Percentiles rank a stretch among this genome's conserved stretches.
These are phyloP conservation scores for Cherax destructor DNA, from an alignment of 1,140 invertebrate genomes.

Conservation along the genomic window DNA sequence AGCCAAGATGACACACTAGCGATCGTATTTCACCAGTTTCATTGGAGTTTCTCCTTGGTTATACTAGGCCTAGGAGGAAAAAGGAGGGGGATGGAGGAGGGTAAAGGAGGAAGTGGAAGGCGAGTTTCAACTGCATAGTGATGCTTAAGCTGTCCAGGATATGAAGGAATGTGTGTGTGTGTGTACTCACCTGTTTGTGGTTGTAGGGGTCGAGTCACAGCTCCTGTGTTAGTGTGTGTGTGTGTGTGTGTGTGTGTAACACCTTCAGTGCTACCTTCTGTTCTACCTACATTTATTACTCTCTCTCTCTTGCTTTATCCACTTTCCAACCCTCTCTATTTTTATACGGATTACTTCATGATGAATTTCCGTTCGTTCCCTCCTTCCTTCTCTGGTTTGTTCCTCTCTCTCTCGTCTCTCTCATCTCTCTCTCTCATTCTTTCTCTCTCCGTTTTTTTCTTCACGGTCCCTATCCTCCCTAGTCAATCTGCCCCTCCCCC, in stretches of 20 bases:
- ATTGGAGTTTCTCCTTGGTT: background rate
- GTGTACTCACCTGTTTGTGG: no score
- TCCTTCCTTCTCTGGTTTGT: background rate
- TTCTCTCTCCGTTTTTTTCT: background rate
- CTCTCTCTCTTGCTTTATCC: background rate
- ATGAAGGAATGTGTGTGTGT: no score
- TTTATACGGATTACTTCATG: no score
- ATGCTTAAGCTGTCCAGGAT: no score
- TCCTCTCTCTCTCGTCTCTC: background rate
- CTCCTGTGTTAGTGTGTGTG: no score
- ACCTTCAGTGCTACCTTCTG: background rate
- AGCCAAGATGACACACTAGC: constrained; percentile 32
- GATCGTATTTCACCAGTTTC: constrained; percentile 29
- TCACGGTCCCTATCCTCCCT: background rate
- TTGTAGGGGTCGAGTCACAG: no score
- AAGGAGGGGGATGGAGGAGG: background rate
- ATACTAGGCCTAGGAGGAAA: background rate
- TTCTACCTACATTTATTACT: background rate
- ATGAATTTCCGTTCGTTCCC: background rate
- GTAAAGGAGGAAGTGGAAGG: background rate
- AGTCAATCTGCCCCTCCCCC: background rate
- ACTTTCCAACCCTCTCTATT: no score
- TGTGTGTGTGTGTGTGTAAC: no score
- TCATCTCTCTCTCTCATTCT: background rate
- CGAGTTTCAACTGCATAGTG: no score